Evolutionary conservation across 2,888 invertebrate species (phyloP).

Genomic region (Ctenicera cuprea): DNA sequence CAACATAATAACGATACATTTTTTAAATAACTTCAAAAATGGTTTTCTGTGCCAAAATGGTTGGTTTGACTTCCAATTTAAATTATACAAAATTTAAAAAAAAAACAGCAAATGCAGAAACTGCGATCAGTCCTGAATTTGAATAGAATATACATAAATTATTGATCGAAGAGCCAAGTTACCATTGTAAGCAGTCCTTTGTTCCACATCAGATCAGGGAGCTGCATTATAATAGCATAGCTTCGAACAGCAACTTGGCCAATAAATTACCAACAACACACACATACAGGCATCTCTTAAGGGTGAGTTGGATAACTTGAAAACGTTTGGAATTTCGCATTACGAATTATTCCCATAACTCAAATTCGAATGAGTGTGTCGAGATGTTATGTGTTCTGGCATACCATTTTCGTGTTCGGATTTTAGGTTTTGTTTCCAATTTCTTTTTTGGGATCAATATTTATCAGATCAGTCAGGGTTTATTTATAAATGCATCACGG

Average conservation of each 20-base stretch:
- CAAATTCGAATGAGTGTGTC: slow-evolving; percentile 37
- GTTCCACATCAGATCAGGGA: slow-evolving; percentile 58
- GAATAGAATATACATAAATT: slow-evolving; percentile 55
- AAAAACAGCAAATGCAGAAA: slow-evolving; percentile 22
- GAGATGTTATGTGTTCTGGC: slow-evolving; percentile 14
- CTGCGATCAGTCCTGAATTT: slow-evolving; percentile 46
- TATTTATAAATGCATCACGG: slow-evolving; percentile 11
- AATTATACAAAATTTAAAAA: background rate
- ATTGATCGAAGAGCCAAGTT: slow-evolving; percentile 54
- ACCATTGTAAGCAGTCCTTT: slow-evolving; percentile 60
- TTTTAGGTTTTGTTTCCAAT: background rate
- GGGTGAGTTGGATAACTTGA: slow-evolving; percentile 44
- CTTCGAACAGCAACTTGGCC: slow-evolving; percentile 56
- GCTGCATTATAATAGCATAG: slow-evolving; percentile 57
- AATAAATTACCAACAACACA: slow-evolving; percentile 57
- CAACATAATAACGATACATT: too few relatives aligned
- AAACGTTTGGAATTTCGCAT: slow-evolving; percentile 37
- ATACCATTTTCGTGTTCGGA: background rate
- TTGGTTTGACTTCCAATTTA: too few relatives aligned
- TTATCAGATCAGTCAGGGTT: slow-evolving; percentile 7
- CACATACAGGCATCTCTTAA: slow-evolving; percentile 48
- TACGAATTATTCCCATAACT: slow-evolving; percentile 42
- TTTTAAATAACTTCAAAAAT: too few relatives aligned
- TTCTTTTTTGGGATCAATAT: slow-evolving; percentile 9
- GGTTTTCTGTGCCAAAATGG: too few relatives aligned